Percentiles rank a stretch among this genome's conserved stretches.
Evolutionary conservation across 23 tunicate genomes (phyloP).

Genomic region (Aplidium turbinatum): DNA sequence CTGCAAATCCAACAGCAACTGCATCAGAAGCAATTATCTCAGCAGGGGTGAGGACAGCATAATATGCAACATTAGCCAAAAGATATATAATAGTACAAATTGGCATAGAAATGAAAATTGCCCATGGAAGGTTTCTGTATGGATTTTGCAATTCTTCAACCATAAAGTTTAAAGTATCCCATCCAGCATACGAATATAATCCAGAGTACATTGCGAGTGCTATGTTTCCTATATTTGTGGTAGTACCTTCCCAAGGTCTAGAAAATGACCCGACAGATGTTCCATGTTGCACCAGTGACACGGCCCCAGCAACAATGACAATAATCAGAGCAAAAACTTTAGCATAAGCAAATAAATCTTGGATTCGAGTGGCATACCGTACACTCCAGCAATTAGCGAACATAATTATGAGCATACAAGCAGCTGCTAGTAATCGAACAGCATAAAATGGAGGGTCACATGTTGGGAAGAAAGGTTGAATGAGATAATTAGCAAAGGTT

Average conservation of each 20-base stretch:
- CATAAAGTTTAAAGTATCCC: slow-evolving; percentile 97
- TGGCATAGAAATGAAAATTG: slow-evolving; percentile 90
- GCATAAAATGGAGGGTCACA: slow-evolving; percentile 89
- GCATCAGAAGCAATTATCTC: slow-evolving; percentile 82
- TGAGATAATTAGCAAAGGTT: slow-evolving; percentile 81
- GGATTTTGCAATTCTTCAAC: slow-evolving; percentile 96
- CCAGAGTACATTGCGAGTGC: slow-evolving; percentile 87
- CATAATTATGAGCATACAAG: slow-evolving; percentile 70
- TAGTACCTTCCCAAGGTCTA: slow-evolving; percentile 82
- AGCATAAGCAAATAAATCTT: slow-evolving; percentile 94
- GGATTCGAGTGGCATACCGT: slow-evolving; percentile 82
- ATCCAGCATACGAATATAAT: slow-evolving; percentile 90
- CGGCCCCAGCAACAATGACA: slow-evolving; percentile 73
- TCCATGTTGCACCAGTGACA: slow-evolving; percentile 45
- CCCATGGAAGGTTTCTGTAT: slow-evolving; percentile 62
- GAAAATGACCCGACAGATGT: slow-evolving; percentile 41
- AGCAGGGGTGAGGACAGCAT: slow-evolving; percentile 81
- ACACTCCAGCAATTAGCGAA: slow-evolving; percentile 82
- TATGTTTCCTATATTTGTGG: slow-evolving; percentile 58
- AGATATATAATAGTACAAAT: slow-evolving; percentile 79
- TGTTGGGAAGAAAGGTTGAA: slow-evolving; percentile 91
- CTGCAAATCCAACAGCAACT: slow-evolving; percentile 82
- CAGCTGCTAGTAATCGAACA: slow-evolving; percentile 87
- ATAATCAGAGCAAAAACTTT: slow-evolving; percentile 89
- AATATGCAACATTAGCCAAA: slow-evolving; percentile 78